phyloP scores from a whole-genome alignment of 2,113 vertebrate genomes.

The Turnix velox region DNA sequence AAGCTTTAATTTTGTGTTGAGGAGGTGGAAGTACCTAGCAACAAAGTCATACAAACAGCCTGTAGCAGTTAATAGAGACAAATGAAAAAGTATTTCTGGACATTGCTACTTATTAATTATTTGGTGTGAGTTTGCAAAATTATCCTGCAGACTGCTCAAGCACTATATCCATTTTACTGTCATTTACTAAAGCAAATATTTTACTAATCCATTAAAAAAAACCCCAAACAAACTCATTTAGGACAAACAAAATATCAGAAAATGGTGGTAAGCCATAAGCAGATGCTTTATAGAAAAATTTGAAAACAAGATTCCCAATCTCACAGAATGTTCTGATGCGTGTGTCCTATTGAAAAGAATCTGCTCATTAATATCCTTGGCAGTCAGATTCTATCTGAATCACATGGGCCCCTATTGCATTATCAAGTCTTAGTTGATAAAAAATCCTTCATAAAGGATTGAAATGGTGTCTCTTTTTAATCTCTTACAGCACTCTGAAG shows the following conservation, averaged over 20 bases:
- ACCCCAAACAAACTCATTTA: not conserved
- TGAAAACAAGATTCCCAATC: not conserved
- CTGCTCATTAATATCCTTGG: not conserved
- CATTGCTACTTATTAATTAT: not conserved
- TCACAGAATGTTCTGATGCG: not conserved
- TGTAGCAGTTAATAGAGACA: not conserved
- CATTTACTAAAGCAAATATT: not conserved
- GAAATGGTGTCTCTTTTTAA: not conserved
- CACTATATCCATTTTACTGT: not conserved
- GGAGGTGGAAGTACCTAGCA: not conserved
- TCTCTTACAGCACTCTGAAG: not conserved
- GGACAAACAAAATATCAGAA: not conserved
- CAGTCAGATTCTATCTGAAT: not conserved
- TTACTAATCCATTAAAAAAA: not conserved
- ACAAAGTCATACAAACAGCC: not conserved
- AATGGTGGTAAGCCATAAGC: not conserved
- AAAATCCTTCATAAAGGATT: not conserved
- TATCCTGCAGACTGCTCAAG: not conserved
- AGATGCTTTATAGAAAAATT: not conserved
- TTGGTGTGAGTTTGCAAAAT: not conserved
- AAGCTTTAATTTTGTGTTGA: constrained; percentile 4
- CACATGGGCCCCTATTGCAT: not conserved
- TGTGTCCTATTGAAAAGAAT: not conserved
- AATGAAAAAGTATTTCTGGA: not conserved
- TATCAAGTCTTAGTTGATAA: not conserved